Evolutionary conservation across 2,113 vertebrate genomes (phyloP), one percentile per base, ranked within the genome.

Genomic region (Gambusia holbrooki): DNA sequence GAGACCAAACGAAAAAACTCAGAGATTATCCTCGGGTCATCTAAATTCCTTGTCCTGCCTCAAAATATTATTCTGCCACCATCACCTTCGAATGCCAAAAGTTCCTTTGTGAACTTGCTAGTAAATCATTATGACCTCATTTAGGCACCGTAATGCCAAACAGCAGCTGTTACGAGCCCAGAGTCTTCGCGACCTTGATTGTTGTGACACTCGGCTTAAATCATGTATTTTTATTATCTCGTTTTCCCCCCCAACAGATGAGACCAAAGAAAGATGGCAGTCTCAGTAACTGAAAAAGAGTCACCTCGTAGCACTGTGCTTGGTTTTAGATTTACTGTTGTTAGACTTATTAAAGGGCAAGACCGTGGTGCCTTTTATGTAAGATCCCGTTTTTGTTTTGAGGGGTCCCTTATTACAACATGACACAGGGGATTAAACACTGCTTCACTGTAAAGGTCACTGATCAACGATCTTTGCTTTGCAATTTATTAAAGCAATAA

Each of bases 151-250:
- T 40, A 51, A 64, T 73, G 67, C 75, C 63, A 77, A 69, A 74
- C 65, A 64, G 73, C 79, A 73, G 74, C 83, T 77, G 80, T 83
- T 85, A 73, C 40, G 66, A 74, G 80, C 78, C 45, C 32, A 68
- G 79, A 81, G 73, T 74, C 80, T 76, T 58, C 71, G 54, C 85
- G 83, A 84, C 86, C 83, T 89, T 84, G 81, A 88, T 73, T 69
- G 63, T 62, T 74, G 81, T 69, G 40, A 82, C 79, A 81, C 74
- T 80, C 32, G 17, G 64, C 68, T 84, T 93, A 86, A 92, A 93
- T 92, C 84, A 88, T 69, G 63, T 80, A 71, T 82, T 93, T 93
- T 93, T 89, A 93, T 69, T 81, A 88, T 82, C 81, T 1, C 5
- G 62, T 80, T 77, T 76, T 73, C 62, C 35, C 63, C 58, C 76